Evolutionary conservation across 2,113 vertebrate genomes (phyloP), one percentile per base, ranked within the genome.

Genomic region (Rostratula benghalensis): DNA sequence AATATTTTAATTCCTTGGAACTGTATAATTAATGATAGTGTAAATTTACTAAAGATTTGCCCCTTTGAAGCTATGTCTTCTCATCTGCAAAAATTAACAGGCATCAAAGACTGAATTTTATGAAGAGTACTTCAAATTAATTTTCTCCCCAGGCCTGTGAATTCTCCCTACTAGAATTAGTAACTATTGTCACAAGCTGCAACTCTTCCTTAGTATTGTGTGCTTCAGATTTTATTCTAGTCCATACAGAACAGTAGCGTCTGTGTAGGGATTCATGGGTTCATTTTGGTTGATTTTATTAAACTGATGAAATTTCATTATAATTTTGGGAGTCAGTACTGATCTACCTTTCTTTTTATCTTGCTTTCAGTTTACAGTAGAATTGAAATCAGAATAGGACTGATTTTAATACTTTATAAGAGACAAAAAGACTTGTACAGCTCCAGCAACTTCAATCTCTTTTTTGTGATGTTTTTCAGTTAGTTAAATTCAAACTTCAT

Each of bases 401-500:
- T 84, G 51, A 94, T 81, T 83, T 94, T 86, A 73, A 65, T 89
- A 45, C 17, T 53, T 97, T 81, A 67, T 84, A 77, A 78, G 61
- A 41, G 20, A 80, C 30, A 80, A 69, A 92, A 96, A 68, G 43
- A 68, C 21, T 93, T 70, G 9, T 68, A 50, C 54, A 83, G 45
- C 21, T 90, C 23, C 35, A 70, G 12, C 28, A 89, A 64, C 60
- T 89, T 83, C 28, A 57, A 61, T 96, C 30, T 86, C 63, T 35
- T 60, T 56, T 74, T 68, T 16, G 43, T 91, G 41, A 70, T 87
- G 27, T 90, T 94, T 97, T 95, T 92, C 82, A 85, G 30, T 67
- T 85, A 74, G 61, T 85, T 59, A 67, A 80, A 33, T 90, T 95
- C 71, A 89, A 83, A 51, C 64, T 93, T 88, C 83, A 83, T 96